Evolutionary conservation across 2,797 vertebrate species (phyloP), one percentile per base, ranked within the genome.

Genomic region (Parauchenoglanis ngamensis): DNA sequence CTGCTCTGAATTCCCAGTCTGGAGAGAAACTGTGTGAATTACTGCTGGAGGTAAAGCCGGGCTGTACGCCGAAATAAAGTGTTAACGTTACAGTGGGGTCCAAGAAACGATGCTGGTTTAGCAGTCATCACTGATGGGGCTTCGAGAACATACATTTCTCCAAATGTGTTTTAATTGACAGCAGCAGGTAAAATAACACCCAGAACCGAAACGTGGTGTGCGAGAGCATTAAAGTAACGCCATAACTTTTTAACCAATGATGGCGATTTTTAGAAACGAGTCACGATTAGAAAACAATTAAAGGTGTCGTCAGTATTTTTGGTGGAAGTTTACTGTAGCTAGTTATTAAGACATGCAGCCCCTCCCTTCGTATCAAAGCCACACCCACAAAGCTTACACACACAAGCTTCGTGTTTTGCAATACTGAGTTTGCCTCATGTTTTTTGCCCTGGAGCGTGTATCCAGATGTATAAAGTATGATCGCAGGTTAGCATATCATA

Each of bases 1-100:
- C 94, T 11, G 88, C 97, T 89, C 91, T 99, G 87, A 94, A 92
- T 25, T 92, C 93, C 35, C 87, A 95, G 40, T 89, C 95, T 70
- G 95, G 96, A 68, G 92, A 91, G 72, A 92, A 92, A 59, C 96
- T 99, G 68, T 97, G 94, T 93, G 94, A 96, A 85, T 89, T 96
- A 67, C 91, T 99, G 89, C 95, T 99, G 93, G 95, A 98, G 98
- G 98, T 99, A 93, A 88, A 61, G 61, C 13, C 23, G 25, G 31
- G 80, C 40, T 19, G 15, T 46, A 19, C 25, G 21, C 40, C 10
- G 57, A 46, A 46, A 63, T 15, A 63, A 81, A 61, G 35, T 4
- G 11, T 10, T 46, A 25, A 59, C 19, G 2, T 21, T 25, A 10
- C 17, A 35, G 4, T 56, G 4, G n/a, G 76, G 17, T 61, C 10